phyloP scores from a whole-genome alignment of 2,113 vertebrate genomes.

The Pagrus major region DNA sequence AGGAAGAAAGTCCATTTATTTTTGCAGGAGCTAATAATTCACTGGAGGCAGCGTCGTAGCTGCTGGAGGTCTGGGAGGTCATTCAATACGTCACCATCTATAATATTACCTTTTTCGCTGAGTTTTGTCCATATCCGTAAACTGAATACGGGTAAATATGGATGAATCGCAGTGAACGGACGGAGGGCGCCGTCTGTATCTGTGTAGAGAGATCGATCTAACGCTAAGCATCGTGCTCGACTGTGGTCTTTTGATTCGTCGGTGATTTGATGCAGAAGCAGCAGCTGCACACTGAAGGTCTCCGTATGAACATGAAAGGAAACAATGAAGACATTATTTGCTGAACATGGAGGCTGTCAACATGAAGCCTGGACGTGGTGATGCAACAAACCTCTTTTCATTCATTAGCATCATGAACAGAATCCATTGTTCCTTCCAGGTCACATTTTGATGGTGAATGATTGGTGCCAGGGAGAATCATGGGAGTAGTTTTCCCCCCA shows the following conservation, averaged over 20 bases:
- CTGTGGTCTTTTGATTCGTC: conserved; percentile 42
- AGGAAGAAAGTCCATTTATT: too few species aligned
- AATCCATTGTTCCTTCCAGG: conserved; percentile 40
- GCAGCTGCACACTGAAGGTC: conserved; percentile 59
- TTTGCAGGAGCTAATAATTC: too few species aligned
- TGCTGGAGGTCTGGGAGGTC: too few species aligned
- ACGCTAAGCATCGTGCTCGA: too few species aligned
- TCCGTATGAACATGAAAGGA: conserved; percentile 19
- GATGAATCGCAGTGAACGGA: too few species aligned
- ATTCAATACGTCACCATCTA: too few species aligned
- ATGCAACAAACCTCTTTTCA: conserved; percentile 48
- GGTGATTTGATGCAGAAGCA: conserved; percentile 57
- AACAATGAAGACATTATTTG: conserved; percentile 56
- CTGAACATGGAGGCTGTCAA: conserved; percentile 15
- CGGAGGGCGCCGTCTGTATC: too few species aligned
- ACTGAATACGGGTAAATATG: too few species aligned
- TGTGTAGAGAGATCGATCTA: too few species aligned
- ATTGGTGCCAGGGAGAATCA: conserved; percentile 50
- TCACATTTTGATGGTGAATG: conserved; percentile 29
- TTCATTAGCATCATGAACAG: conserved; percentile 62
- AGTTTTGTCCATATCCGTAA: too few species aligned
- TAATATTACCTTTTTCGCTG: too few species aligned
- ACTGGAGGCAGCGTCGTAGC: too few species aligned
- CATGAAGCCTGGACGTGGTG: conserved; percentile 28
- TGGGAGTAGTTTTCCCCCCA: conserved; percentile 51